Evolutionary conservation across 1,140 invertebrate genomes (phyloP), one percentile per base, ranked within the genome.

Genomic region (Mya arenaria): DNA sequence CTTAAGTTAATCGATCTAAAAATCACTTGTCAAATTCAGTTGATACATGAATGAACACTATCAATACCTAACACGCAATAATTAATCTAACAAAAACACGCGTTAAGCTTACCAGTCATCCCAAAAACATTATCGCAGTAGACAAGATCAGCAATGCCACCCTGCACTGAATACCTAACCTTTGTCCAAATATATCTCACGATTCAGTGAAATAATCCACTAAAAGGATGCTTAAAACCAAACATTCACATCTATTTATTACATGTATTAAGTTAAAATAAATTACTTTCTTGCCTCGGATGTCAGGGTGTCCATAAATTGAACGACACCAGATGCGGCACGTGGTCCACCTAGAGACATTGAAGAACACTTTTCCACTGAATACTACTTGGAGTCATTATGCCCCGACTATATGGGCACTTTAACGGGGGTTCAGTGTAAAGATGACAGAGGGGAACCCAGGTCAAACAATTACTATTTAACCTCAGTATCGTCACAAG

Each of bases 361-460:
- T 1, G 69, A 58, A 23, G 34, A 36, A 5, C 48, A 73, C 23
- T 37, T 15, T 8, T 23, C 58, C 4, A n/a, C 48, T 6, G 4
- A 32, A 48, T n/a, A 48, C 5, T 25, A 28, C 13, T n/a, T 73
- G 41, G 17, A 37, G 4, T n/a, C 0, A 15, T 56, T 58, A 19
- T 73, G 69, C 58, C 69, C 69, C 10, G 13, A 6, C 34, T 32
- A 3, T 34, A 3, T 65, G 5, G 69, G 69, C 23, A 73, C 17
- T 8, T 39, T 73, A 3, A 73, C n/a, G 13, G 32, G 28, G 37
- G 30, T 73, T 6, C 25, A 73, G 25, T 73, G 69, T n/a, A 58
- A 34, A 2, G 69, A 73, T 25, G 52, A 73, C 52, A 58, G 55
- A 56, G 55, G 55, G 10, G 69, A 73, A 58, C 69, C 69, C 13